Conservation (phyloP, 2,797 vertebrate species). For the Pseudochirops cupreus region DNA sequence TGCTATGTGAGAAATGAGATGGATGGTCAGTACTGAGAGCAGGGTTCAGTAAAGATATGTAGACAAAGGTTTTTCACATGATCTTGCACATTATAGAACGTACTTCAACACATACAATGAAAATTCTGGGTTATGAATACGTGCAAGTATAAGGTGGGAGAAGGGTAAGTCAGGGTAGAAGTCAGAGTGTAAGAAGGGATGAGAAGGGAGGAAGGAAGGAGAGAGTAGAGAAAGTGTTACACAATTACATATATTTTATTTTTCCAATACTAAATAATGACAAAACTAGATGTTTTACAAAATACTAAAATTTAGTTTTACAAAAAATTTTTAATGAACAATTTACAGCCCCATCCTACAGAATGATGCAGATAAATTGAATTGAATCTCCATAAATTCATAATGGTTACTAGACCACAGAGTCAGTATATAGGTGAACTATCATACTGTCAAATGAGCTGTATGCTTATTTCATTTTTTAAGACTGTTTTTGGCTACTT, state of each 20-base stretch:
- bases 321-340: not conserved
- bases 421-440: not conserved
- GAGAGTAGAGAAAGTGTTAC: not conserved
- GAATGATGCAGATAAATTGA: not conserved
- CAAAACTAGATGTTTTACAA: not conserved
- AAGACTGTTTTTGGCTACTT: no score
- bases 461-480: not conserved
- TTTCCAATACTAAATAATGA: not conserved
- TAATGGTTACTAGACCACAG: constrained; percentile 28
- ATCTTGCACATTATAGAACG: not conserved
- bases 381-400: not conserved
- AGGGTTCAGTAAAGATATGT: not conserved
- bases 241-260: not conserved
- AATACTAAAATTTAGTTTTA: not conserved
- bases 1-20: not conserved
- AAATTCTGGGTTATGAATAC: not conserved
- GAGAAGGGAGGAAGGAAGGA: not conserved
- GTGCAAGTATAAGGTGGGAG: fast-evolving
- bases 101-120: not conserved
- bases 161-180: not conserved
- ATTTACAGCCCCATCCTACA: not conserved
- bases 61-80: no score
- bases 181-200: no score
- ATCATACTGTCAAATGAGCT: not conserved
- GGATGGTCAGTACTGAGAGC: not conserved